Evolutionary conservation across 2,888 invertebrate species (phyloP).

Genomic region (Drosophila acutilabella): DNA sequence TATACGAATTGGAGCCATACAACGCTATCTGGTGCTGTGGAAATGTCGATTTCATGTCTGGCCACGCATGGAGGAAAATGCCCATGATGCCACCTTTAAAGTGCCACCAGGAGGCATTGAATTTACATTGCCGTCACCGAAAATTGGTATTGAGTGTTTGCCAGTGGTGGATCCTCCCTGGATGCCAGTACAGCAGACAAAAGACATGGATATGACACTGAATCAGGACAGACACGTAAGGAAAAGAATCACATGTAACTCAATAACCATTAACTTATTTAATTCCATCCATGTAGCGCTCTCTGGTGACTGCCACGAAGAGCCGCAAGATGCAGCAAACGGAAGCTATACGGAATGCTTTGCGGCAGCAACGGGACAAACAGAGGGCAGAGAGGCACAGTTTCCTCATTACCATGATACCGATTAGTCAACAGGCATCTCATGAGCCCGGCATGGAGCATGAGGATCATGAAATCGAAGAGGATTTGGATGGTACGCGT

Average conservation of each 20-base stretch:
- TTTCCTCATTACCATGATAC: slow-evolving; percentile 97
- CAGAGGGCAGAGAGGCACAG: slow-evolving; percentile 97
- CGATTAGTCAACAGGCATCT: slow-evolving; percentile 97
- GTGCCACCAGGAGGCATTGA: slow-evolving; percentile 99
- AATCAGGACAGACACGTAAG: slow-evolving; percentile 98
- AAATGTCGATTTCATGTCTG: slow-evolving; percentile 98
- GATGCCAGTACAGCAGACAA: slow-evolving; percentile 99
- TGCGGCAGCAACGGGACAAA: slow-evolving; percentile 98
- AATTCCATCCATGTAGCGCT: slow-evolving; percentile 87
- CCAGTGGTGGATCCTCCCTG: slow-evolving; percentile 99
- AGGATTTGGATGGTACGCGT: slow-evolving; percentile 89
- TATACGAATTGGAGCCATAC: slow-evolving; percentile 92
- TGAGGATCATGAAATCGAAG: slow-evolving; percentile 93
- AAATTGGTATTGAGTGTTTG: slow-evolving; percentile 97
- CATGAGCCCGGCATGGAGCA: slow-evolving; percentile 96
- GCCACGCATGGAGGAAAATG: slow-evolving; percentile 99
- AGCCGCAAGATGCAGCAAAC: slow-evolving; percentile 99
- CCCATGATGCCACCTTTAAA: slow-evolving; percentile 95
- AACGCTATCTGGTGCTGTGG: slow-evolving; percentile 97
- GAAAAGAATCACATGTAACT: slow-evolving; percentile 35
- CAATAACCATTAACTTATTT: not conserved
- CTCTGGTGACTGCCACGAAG: slow-evolving; percentile 98
- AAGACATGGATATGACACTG: slow-evolving; percentile 99
- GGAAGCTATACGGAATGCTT: slow-evolving; percentile 97
- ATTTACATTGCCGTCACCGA: slow-evolving; percentile 99